Evolutionary conservation across 2,888 invertebrate species (phyloP).

Genomic region (Drosophila robusta): DNA sequence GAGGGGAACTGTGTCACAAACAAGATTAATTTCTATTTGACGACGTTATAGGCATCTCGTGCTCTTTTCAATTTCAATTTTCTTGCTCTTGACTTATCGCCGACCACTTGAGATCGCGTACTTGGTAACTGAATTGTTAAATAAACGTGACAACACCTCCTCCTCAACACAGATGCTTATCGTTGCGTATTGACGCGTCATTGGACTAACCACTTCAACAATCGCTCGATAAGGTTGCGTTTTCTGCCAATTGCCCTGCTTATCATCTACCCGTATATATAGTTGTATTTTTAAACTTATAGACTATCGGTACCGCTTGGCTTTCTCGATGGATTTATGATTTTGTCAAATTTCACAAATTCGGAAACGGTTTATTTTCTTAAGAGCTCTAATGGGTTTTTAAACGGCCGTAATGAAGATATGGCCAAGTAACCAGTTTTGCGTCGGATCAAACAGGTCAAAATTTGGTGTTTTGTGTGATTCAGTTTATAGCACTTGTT

Average conservation of each 20-base stretch:
- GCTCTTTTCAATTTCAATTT: slow-evolving; percentile 27
- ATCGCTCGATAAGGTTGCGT: slow-evolving; percentile 30
- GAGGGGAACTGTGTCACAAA: slow-evolving; percentile 38
- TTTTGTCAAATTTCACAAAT: slow-evolving; percentile 32
- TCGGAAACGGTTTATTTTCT: slow-evolving; percentile 37
- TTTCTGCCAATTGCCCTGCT: slow-evolving; percentile 21
- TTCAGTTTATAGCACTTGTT: slow-evolving; percentile 21
- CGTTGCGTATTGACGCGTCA: slow-evolving; percentile 34
- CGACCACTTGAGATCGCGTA: slow-evolving; percentile 32
- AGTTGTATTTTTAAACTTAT: background rate
- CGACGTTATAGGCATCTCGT: background rate
- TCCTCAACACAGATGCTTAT: slow-evolving; percentile 34
- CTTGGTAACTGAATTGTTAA: slow-evolving; percentile 48
- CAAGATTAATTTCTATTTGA: slow-evolving; percentile 37
- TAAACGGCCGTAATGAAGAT: slow-evolving; percentile 48
- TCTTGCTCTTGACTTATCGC: slow-evolving; percentile 43
- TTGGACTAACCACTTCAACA: slow-evolving; percentile 31
- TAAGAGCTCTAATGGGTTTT: slow-evolving; percentile 45
- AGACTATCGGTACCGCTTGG: slow-evolving; percentile 6
- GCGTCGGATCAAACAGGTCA: slow-evolving; percentile 20
- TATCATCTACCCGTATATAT: slow-evolving; percentile 27
- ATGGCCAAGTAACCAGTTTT: slow-evolving; percentile 31
- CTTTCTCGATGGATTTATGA: slow-evolving; percentile 49
- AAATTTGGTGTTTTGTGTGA: background rate
- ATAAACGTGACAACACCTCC: slow-evolving; percentile 48